These are phyloP conservation scores for Morpho achilles DNA, from an alignment of 2,888 invertebrate genomes.

Conservation along the genomic window DNA sequence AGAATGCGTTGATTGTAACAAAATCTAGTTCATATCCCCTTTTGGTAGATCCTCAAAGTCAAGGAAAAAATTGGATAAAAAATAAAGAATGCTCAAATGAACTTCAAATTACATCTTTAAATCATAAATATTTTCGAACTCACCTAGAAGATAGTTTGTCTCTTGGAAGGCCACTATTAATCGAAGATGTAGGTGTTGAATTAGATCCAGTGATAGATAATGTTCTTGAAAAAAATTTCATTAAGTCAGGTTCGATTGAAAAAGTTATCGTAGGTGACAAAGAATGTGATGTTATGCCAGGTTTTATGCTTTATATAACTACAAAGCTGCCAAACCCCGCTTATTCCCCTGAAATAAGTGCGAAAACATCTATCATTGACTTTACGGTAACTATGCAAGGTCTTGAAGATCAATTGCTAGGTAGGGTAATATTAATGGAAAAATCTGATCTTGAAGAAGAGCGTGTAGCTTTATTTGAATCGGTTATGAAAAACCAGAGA, in stretches of 20 bases:
- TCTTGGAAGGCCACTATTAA: slow-evolving; percentile 91
- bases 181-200: slow-evolving; percentile 97
- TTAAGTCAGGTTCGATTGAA: slow-evolving; percentile 97
- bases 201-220: slow-evolving; percentile 98
- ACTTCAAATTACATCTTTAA: slow-evolving; percentile 94
- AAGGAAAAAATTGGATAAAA: slow-evolving; percentile 98
- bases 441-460: slow-evolving; percentile 97
- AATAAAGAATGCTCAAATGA: slow-evolving; percentile 94
- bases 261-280: slow-evolving; percentile 97
- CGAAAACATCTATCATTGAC: slow-evolving; percentile 97
- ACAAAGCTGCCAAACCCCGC: slow-evolving; percentile 98
- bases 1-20: slow-evolving; percentile 97
- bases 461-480: slow-evolving; percentile 94
- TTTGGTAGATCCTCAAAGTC: slow-evolving; percentile 96
- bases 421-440: slow-evolving; percentile 96
- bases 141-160: slow-evolving; percentile 94
- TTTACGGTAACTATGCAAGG: slow-evolving; percentile 99
- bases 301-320: slow-evolving; percentile 96
- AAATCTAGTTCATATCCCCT: slow-evolving; percentile 97
- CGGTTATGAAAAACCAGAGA: slow-evolving; percentile 96
- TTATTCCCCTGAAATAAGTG: slow-evolving; percentile 97
- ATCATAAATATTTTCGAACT: slow-evolving; percentile 97
- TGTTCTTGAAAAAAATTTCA: slow-evolving; percentile 97
- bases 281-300: slow-evolving; percentile 97
- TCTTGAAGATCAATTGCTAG: slow-evolving; percentile 95